Conservation (phyloP, 2,888 invertebrate genomes). For the Drosophila dives region DNA sequence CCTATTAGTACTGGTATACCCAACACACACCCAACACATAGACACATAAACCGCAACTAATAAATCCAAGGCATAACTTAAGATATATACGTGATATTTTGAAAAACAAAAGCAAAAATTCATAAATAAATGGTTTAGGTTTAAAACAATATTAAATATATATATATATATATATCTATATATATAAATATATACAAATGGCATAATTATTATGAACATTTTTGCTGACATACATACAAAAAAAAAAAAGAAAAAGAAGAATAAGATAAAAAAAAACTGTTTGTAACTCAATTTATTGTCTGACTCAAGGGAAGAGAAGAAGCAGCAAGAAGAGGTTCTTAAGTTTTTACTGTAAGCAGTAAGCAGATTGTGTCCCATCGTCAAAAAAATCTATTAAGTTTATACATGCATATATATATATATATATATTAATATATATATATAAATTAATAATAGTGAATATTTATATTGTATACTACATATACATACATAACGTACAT, state of each 20-base stretch:
- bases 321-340: conserved; percentile 54
- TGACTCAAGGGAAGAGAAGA: conserved; percentile 49
- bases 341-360: conserved; percentile 69
- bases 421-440: conserved; percentile 34
- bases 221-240: conserved; percentile 66
- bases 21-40: conserved; percentile 25
- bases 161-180: conserved; percentile 55
- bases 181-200: conserved; percentile 61
- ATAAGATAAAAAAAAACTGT: conserved; percentile 45
- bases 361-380: conserved; percentile 77
- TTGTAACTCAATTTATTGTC: conserved; percentile 77
- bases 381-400: conserved; percentile 77
- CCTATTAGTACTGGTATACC: conserved; percentile 24
- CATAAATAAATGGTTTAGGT: conserved; percentile 80
- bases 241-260: conserved; percentile 36
- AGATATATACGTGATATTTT: conserved; percentile 82
- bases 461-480: conserved; percentile 72
- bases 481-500: conserved; percentile 38
- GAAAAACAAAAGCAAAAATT: conserved; percentile 75
- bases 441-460: conserved; percentile 51
- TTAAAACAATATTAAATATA: conserved; percentile 59
- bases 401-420: conserved; percentile 64
- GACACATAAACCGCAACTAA: conserved; percentile 53
- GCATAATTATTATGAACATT: conserved; percentile 69
- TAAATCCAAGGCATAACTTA: conserved; percentile 78